phyloP scores from a whole-genome alignment of 2,888 invertebrate genomes.

The Parochlus steinenii region DNA sequence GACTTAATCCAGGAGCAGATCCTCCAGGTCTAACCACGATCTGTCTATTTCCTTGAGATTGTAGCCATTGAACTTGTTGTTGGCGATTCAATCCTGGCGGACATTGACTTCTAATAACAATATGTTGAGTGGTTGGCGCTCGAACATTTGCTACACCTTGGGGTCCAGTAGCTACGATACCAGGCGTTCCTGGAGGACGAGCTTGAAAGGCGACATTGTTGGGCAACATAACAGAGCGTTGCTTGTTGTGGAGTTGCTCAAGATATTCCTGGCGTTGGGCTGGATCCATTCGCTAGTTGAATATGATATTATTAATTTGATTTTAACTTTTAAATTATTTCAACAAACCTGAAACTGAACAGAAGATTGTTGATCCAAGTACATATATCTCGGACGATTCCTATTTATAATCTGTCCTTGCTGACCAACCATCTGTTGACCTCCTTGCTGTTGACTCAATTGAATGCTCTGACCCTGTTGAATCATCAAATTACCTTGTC shows the following conservation, averaged over 20 bases:
- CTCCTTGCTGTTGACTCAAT: slow-evolving; percentile 2
- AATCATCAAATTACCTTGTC: slow-evolving; percentile 20
- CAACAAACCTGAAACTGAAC: slow-evolving; percentile 70
- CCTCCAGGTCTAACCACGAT: slow-evolving; percentile 33
- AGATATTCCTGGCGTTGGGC: slow-evolving; percentile 29
- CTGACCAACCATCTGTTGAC: slow-evolving; percentile 18
- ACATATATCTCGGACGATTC: slow-evolving; percentile 34
- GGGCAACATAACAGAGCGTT: slow-evolving; percentile 33
- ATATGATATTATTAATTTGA: no score
- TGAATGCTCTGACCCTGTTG: no score
- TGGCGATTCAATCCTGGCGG: slow-evolving; percentile 45
- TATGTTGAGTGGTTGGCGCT: slow-evolving; percentile 44
- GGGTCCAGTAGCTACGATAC: slow-evolving; percentile 34
- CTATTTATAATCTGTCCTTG: slow-evolving; percentile 20
- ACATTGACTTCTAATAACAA: slow-evolving; percentile 51
- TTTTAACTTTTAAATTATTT: no score
- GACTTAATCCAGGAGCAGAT: slow-evolving; percentile 25
- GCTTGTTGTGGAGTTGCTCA: slow-evolving; percentile 34
- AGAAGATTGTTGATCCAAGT: slow-evolving; percentile 67
- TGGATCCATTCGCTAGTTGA: slow-evolving; percentile 23
- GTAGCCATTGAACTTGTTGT: slow-evolving; percentile 51
- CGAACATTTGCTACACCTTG: slow-evolving; percentile 30
- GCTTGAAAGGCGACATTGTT: slow-evolving; percentile 33
- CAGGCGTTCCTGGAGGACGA: slow-evolving; percentile 25
- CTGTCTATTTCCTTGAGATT: slow-evolving; percentile 44